phyloP scores from a whole-genome alignment of 2,113 vertebrate species.

The Ornithorhynchus anatinus region DNA sequence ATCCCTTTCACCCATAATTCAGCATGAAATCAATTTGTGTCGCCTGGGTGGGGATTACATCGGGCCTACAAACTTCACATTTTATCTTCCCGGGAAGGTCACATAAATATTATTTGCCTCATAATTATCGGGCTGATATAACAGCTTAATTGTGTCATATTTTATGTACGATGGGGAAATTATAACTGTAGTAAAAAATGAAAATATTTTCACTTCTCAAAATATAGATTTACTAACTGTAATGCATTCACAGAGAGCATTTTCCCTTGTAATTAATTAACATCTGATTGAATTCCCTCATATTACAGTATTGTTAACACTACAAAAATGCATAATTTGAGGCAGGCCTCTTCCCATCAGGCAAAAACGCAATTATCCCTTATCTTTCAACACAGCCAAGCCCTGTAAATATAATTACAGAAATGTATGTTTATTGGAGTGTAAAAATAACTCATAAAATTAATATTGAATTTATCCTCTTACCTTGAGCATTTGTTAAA shows the following conservation, averaged over 20 bases:
- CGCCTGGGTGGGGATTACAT: background rate
- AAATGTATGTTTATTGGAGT: conserved; percentile 63
- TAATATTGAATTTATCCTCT: conserved; percentile 71
- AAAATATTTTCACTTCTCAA: background rate
- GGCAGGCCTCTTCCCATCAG: conserved; percentile 55
- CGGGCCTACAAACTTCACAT: background rate
- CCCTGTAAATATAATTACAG: conserved; percentile 77
- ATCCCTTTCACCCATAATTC: no score
- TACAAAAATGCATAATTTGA: conserved; percentile 49
- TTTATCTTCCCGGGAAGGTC: background rate
- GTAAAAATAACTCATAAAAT: conserved; percentile 64
- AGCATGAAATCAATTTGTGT: background rate
- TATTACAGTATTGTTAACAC: conserved; percentile 66
- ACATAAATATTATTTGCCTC: background rate
- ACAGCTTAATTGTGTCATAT: background rate
- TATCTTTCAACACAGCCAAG: conserved; percentile 74
- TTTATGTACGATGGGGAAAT: background rate
- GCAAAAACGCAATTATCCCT: conserved; percentile 74
- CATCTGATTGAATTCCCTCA: conserved; percentile 61
- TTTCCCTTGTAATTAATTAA: conserved; percentile 55
- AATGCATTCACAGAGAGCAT: conserved; percentile 19
- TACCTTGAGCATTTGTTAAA: conserved; percentile 66
- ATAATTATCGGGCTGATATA: background rate
- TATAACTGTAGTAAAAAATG: background rate
- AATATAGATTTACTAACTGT: conserved; percentile 7